These are phyloP conservation scores for Romanogobio albipinnatus DNA, from an alignment of 2,113 vertebrate species.

Conservation along the genomic window DNA sequence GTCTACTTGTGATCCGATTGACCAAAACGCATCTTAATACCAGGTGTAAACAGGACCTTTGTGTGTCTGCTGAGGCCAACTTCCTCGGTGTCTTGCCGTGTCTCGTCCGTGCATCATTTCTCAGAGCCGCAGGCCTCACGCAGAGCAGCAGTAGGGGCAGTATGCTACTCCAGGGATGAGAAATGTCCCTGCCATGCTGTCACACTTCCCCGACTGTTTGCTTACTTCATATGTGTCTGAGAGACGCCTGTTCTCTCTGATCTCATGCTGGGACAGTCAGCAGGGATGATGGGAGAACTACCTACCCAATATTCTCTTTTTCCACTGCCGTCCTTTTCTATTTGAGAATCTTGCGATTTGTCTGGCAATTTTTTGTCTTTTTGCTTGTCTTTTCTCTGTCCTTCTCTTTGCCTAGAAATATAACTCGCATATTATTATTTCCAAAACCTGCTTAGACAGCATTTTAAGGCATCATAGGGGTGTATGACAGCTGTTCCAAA, in stretches of 20 bases:
- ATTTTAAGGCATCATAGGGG: not conserved
- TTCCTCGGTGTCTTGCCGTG: not conserved
- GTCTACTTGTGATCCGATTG: too few relatives aligned
- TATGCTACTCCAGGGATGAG: conserved; percentile 18
- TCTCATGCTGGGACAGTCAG: conserved; percentile 28
- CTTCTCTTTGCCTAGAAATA: not conserved
- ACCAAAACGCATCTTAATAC: too few relatives aligned
- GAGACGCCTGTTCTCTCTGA: not conserved
- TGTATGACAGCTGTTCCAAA: not conserved
- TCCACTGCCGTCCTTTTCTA: conserved; percentile 25
- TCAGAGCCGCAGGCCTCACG: conserved; percentile 11
- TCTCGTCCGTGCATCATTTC: conserved; percentile 12
- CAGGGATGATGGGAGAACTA: conserved; percentile 16
- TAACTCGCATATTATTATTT: not conserved
- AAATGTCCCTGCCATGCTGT: conserved; percentile 32
- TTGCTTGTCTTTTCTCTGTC: not conserved
- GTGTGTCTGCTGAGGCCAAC: not conserved
- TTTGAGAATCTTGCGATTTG: not conserved
- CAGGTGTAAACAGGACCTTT: not conserved
- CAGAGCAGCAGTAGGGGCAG: conserved; percentile 18
- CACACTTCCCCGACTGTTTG: conserved; percentile 28
- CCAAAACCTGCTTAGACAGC: not conserved
- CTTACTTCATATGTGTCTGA: not conserved
- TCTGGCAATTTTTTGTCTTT: not conserved
- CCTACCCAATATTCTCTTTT: conserved; percentile 10